Base-by-base conservation (phyloP, 2,797 vertebrate species). In the Esox masquinongy region DNA sequence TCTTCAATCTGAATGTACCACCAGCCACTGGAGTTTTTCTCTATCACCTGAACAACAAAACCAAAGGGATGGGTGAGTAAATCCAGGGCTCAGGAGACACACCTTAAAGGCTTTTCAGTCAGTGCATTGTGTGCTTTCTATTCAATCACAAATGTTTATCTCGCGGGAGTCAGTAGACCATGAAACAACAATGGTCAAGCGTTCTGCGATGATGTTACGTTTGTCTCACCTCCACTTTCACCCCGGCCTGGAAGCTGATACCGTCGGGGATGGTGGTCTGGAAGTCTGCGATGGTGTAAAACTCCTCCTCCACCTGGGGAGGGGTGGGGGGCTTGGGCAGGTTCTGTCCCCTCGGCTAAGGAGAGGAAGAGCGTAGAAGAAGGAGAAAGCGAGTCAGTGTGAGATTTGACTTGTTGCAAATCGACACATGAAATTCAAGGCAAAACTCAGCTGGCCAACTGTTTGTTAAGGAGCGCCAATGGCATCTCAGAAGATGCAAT, bases 1-100 rank as follows among this genome's bases (percentile, higher is more conserved):
- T 99, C 97, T 12, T 98, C 97, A 0, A 99, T 99, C 91, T 99
- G 98, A 88, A 99, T 99, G 88, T 99, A 99, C 97, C 98, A 99
- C 98, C 98, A 99, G 72, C 98, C 97, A 0, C 97, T 97, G 70
- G 94, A 83, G 82, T 99, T 99, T 92, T 99, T 99, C 85, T 99
- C 98, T 24, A 99, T 97, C 77, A 99, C 97, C 97, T 99, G 12
- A 31, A 56, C 72, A 69, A 47, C 67, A 68, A 19, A 68, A 68
- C n/a, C 61, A 26, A 39, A 2, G 3, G 31, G 16, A 68, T 4
- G 0, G n/a, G 36, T 43, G 19, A 43, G 67, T 68, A 1, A 68
- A n/a, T 26, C 24, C 15, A 24, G 56, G 22, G 24, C 24, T 26
- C 56, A 61, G 56, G 11, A 61, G 12, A 26, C 24, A 61, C 22